These are phyloP conservation scores for Bombus impatiens DNA, from an alignment of 1,140 invertebrate species.

Conservation along the genomic window DNA sequence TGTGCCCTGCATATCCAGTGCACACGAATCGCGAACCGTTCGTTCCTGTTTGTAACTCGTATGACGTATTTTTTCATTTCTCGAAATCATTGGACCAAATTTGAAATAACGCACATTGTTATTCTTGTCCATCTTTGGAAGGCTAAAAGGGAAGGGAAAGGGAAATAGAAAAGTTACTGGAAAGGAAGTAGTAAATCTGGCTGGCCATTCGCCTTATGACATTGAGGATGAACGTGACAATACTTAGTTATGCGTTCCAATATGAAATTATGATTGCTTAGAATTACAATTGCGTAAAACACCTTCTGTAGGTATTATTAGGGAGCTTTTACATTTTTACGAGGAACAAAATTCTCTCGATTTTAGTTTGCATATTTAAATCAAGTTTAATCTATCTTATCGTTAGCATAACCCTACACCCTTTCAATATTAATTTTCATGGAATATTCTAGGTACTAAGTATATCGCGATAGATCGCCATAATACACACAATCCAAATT, in stretches of 20 bases:
- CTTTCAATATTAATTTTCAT: neutral
- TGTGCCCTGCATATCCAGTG: neutral
- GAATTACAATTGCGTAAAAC: neutral
- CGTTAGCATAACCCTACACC: no score
- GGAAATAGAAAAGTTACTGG: constrained; percentile 12
- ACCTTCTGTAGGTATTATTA: no score
- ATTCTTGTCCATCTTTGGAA: neutral
- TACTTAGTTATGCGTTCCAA: neutral
- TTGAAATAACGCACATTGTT: neutral
- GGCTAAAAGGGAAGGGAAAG: neutral
- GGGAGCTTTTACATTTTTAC: no score
- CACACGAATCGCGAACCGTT: neutral
- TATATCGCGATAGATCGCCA: neutral
- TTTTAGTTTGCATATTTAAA: no score
- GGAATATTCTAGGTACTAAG: neutral
- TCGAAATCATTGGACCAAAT: neutral
- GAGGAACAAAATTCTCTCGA: no score
- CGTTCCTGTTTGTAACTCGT: neutral
- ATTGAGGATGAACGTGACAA: constrained; percentile 4
- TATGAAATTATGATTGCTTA: neutral
- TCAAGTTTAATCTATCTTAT: no score
- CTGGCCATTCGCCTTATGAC: neutral
- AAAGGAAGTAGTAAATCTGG: constrained; percentile 59
- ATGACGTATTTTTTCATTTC: neutral
- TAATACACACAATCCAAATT: neutral